Percentiles rank a stretch among this genome's conserved stretches.
These are phyloP conservation scores for Rhinogobius similis DNA, from an alignment of 2,113 vertebrate species.

Conservation along the genomic window DNA sequence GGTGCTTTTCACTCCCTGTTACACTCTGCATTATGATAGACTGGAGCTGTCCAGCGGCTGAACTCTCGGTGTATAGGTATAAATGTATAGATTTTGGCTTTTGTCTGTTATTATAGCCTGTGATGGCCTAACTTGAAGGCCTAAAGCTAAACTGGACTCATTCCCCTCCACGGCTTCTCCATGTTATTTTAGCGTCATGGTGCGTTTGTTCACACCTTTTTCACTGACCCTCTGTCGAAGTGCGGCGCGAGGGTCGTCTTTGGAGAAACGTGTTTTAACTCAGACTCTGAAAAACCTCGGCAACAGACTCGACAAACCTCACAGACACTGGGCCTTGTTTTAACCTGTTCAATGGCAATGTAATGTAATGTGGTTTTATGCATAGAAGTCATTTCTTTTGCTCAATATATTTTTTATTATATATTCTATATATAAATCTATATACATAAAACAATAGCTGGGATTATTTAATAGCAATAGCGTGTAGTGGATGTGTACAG, in stretches of 20 bases:
- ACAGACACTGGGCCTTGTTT: constrained; percentile 47
- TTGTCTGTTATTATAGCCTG: constrained; percentile 69
- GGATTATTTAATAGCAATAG: constrained; percentile 96
- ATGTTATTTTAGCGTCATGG: constrained; percentile 37
- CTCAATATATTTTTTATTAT: constrained; percentile 83
- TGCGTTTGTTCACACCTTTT: constrained; percentile 31
- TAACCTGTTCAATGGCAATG: constrained; percentile 69
- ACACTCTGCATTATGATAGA: constrained; percentile 61
- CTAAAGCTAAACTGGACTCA: constrained; percentile 45
- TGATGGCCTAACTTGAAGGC: constrained; percentile 47
- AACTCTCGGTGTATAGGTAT: constrained; percentile 74
- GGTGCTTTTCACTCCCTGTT: constrained; percentile 50
- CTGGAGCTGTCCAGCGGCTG: constrained; percentile 68
- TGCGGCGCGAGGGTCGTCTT: constrained; percentile 32
- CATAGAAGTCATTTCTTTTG: constrained; percentile 77
- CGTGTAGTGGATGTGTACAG: constrained; percentile 88
- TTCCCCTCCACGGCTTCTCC: constrained; percentile 35
- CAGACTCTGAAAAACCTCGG: constrained; percentile 25
- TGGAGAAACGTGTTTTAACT: constrained; percentile 36
- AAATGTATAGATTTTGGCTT: constrained; percentile 78
- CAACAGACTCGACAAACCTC: constrained; percentile 46
- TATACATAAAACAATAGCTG: constrained; percentile 80
- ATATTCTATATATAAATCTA: constrained; percentile 84
- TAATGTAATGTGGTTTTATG: constrained; percentile 75
- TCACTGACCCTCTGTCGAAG: constrained; percentile 17